Evolutionary conservation across 1,140 invertebrate genomes (phyloP).

Genomic region (Spodoptera litura): DNA sequence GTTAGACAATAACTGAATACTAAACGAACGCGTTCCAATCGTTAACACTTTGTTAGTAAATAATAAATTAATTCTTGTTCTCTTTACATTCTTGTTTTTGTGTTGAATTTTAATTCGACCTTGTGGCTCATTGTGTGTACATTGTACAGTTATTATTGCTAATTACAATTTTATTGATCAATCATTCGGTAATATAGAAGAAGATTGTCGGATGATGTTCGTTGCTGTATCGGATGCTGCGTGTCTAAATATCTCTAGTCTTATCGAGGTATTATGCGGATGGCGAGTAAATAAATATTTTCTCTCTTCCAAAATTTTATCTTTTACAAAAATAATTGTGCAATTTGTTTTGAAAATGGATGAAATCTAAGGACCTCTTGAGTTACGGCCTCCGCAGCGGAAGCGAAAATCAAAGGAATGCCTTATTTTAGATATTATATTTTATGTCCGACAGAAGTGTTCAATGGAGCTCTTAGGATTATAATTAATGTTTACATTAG

Average conservation of each 20-base stretch:
- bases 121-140: constrained; percentile 11
- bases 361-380: too few relatives aligned
- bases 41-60: constrained; percentile 25
- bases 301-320: constrained; percentile 1
- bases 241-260: constrained; percentile 31
- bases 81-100: constrained; percentile 11
- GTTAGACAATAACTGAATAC: constrained; percentile 28
- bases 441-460: neutral
- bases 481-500: neutral
- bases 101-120: constrained; percentile 36
- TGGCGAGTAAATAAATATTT: constrained; percentile 47
- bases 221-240: constrained; percentile 25
- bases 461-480: neutral
- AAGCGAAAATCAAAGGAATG: neutral
- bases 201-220: constrained; percentile 19
- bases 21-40: constrained; percentile 19
- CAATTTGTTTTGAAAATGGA: too few relatives aligned
- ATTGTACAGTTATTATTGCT: neutral
- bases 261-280: constrained; percentile 51
- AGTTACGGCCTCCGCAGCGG: too few relatives aligned
- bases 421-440: neutral
- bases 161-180: neutral
- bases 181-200: neutral
- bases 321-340: neutral
- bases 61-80: constrained; percentile 7